Evolutionary conservation across 2,888 invertebrate species (phyloP), one percentile per base, ranked within the genome.

Genomic region (Antheraea assamensis): DNA sequence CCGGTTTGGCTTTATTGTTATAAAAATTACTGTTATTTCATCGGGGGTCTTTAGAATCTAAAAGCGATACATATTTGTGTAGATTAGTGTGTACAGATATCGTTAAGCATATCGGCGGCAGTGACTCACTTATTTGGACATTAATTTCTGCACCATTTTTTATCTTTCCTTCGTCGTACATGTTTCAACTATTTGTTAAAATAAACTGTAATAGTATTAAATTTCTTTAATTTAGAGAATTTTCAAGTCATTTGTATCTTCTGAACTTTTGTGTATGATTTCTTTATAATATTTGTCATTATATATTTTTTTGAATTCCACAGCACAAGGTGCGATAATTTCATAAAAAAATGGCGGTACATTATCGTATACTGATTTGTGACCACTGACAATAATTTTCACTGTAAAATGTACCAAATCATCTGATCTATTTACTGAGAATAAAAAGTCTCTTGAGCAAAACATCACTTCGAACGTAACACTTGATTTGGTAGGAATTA

Each of bases 321-420:
- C 73, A 21, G 85, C 84, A 75, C 90, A 91, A 0, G 92, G 92
- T 21, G 83, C 83, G 35, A 92, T 90, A 13, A 92, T 82, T 85
- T 92, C 92, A 74, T 91, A 92, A 80, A 86, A 92, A 21, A 89
- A 78, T 21, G 90, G 91, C 49, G 91, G 91, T 0, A 87, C 81
- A 76, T 89, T 85, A 31, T 79, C 74, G 76, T 88, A 93, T 17
- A 92, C 75, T 7, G 81, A 61, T 78, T 85, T 81, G 75, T 85
- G 75, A 2, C 92, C 92, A 58, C 74, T 74, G 19, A 89, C 74
- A 70, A 84, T 78, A 73, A 93, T 87, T 86, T 93, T 90, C 47
- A 93, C 79, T 4, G 90, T 92, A 77, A 92, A 90, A 84, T 90
- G 87, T 47, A 82, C 89, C 24, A 87, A 83, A 70, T 90, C 85